Percentiles rank a stretch among this genome's conserved stretches.
phyloP scores from a whole-genome alignment of 2,888 invertebrate genomes.

The Ophion costatus region DNA sequence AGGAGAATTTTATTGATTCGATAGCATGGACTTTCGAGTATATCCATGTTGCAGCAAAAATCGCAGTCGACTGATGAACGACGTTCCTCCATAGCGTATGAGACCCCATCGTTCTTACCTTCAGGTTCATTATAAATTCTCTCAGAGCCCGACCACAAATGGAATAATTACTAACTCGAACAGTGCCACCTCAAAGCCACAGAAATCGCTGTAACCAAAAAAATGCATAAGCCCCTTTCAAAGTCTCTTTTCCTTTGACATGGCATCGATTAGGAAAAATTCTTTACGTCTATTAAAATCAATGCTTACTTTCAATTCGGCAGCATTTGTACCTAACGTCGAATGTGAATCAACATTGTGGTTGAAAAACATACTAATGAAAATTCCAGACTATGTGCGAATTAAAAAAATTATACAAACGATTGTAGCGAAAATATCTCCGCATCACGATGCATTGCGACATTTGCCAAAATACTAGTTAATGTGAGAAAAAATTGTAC shows the following conservation, averaged over 20 bases:
- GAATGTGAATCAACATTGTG: not conserved
- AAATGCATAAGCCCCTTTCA: not conserved
- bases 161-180: slow-evolving; percentile 33
- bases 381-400: not conserved
- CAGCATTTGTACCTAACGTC: not conserved
- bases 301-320: not conserved
- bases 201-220: not conserved
- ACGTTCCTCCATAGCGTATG: not conserved
- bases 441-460: no score
- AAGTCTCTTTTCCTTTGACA: not conserved
- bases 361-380: not conserved
- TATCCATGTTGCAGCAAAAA: slow-evolving; percentile 50
- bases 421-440: not conserved
- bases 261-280: not conserved
- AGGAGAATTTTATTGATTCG: slow-evolving; percentile 58
- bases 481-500: no score
- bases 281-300: slow-evolving; percentile 25
- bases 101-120: not conserved
- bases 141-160: slow-evolving; percentile 27
- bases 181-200: not conserved
- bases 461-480: no score
- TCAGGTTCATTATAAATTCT: slow-evolving; percentile 47
- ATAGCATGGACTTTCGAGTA: slow-evolving; percentile 56
- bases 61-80: slow-evolving; percentile 18
- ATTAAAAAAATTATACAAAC: not conserved